These are phyloP conservation scores for Pelvicachromis taeniatus DNA, from an alignment of 2,113 vertebrate genomes.

Conservation along the genomic window DNA sequence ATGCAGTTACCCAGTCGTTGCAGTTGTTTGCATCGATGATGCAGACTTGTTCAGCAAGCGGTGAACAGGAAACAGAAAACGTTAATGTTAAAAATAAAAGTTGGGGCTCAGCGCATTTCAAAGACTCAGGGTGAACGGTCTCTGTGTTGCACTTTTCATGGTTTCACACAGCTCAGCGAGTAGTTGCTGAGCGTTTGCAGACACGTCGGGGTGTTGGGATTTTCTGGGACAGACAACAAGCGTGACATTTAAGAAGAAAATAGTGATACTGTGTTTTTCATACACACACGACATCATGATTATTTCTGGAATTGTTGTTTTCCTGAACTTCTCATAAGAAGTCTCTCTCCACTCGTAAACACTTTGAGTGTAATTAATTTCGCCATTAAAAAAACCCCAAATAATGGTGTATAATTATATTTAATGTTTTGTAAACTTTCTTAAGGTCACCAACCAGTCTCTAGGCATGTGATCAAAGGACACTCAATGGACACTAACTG, in stretches of 20 bases:
- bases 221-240: background rate
- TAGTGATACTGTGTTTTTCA: background rate
- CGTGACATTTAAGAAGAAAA: background rate
- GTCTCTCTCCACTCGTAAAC: accelerated
- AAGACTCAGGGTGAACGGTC: accelerated
- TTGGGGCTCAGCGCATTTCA: background rate
- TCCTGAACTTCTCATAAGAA: background rate
- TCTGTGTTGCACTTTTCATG: background rate
- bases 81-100: background rate
- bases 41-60: background rate
- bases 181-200: background rate
- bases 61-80: accelerated
- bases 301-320: background rate
- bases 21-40: background rate
- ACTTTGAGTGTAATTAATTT: accelerated
- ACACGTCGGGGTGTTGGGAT: background rate
- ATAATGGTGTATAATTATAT: accelerated
- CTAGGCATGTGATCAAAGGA: too few species aligned
- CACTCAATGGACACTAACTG: background rate
- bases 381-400: background rate
- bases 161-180: background rate
- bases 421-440: accelerated
- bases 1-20: too few species aligned
- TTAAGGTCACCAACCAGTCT: accelerated
- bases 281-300: background rate